These are phyloP conservation scores for Fulmarus glacialis DNA, from an alignment of 2,113 vertebrate genomes.

Conservation along the genomic window DNA sequence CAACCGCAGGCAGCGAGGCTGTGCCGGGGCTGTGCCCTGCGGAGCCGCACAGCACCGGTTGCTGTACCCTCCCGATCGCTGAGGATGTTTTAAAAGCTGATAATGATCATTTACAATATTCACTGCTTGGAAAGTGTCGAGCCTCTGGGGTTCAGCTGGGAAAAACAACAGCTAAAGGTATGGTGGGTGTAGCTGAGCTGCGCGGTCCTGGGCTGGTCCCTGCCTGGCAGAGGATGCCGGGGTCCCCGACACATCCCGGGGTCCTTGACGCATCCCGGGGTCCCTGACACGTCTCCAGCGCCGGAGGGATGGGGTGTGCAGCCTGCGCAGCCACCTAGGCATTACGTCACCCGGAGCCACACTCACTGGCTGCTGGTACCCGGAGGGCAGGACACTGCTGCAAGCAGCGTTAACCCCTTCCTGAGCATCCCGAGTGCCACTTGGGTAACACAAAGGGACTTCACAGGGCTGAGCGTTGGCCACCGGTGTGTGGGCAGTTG, in stretches of 20 bases:
- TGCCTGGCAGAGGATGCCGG: neutral
- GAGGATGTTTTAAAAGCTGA: neutral
- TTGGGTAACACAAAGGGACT: neutral
- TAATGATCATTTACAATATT: neutral
- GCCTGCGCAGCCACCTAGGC: neutral
- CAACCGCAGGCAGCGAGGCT: fast-evolving
- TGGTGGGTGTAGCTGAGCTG: fast-evolving
- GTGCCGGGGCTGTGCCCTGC: neutral
- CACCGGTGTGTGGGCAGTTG: fast-evolving
- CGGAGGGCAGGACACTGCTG: conserved; percentile 50
- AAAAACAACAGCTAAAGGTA: neutral
- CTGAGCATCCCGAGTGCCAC: neutral
- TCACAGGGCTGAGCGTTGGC: fast-evolving
- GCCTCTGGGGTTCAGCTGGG: neutral
- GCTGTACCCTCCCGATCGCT: fast-evolving
- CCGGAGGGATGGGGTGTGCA: neutral
- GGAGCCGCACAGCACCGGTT: fast-evolving
- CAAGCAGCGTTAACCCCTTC: conserved; percentile 52
- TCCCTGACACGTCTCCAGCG: neutral
- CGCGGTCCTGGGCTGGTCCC: neutral
- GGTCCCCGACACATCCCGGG: neutral
- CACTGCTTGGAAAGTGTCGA: fast-evolving
- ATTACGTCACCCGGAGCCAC: conserved; percentile 34
- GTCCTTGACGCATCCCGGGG: fast-evolving
- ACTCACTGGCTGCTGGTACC: conserved; percentile 51